Evolutionary conservation across 2,113 vertebrate genomes (phyloP), one percentile per base, ranked within the genome.

Genomic region (zebrafish (Danio rerio)): DNA sequence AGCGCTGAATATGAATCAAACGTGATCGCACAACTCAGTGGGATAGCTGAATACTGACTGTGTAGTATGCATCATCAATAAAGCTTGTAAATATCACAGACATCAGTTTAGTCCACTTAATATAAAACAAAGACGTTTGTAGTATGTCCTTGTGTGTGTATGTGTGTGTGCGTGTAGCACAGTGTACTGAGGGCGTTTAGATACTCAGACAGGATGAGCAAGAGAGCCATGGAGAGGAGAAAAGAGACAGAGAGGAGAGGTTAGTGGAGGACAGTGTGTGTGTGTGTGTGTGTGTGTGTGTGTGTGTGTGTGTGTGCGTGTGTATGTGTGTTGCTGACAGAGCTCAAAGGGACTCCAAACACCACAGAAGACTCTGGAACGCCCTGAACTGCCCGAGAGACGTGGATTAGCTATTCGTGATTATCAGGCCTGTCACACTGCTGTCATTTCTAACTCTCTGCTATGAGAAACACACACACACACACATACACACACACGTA

Each of bases 291-390:
- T 81, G 73, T 70, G 43, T 11, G 13, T 70, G 9, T 47, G 0
- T 73, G 73, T 81, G 73, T 70, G 43, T 11, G 13, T 75, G 42
- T 75, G 70, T 63, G 66, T 65, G 42, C 45, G 62, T 66, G 3
- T 63, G 63, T 66, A 13, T 45, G 63, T 66, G 63, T 66, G 63
- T 47, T 31, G 16, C 31, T 53, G 45, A 49, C 47, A 76, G 55
- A 11, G 76, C 21, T 79, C 49, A 72, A 85, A 85, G 56, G 80
- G 81, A 61, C 62, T 69, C n/a, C 6, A 43, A 75, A 66, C 59
- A 45, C 20, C 21, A 16, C n/a, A 72, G 55, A 83, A 72, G 42
- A 43, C 58, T 56, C 58, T 20, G n/a, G 16, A 77, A 81, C 9
- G 65, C 79, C 47, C 58, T 42, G 12, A 62, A 13, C 59, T 75